Conservation (phyloP, 2,888 invertebrate genomes). For the Hipparchia sbordonii region DNA sequence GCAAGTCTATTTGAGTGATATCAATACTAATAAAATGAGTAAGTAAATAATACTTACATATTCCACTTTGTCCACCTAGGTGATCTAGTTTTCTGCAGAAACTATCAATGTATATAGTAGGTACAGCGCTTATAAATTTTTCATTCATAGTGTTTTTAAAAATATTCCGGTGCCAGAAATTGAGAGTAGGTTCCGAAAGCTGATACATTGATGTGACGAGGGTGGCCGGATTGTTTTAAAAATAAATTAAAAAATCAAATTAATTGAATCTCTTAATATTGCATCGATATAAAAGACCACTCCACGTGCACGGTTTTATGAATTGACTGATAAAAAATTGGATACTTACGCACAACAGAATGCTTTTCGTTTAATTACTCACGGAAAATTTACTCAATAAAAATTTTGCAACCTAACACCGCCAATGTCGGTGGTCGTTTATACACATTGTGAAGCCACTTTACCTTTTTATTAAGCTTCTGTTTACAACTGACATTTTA, state of each 20-base stretch:
- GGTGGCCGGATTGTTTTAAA: conserved; percentile 5
- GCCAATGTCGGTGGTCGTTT: conserved; percentile 20
- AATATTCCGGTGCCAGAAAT: not conserved
- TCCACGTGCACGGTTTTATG: conserved; percentile 43
- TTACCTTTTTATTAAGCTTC: not conserved
- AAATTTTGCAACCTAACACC: conserved; percentile 39
- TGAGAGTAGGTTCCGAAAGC: conserved; percentile 10
- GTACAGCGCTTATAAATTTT: not conserved
- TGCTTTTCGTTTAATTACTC: conserved; percentile 62
- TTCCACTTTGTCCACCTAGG: too few species aligned
- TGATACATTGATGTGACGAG: conserved; percentile 5
- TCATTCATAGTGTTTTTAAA: conserved; percentile 9
- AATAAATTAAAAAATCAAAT: conserved; percentile 15
- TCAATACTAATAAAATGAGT: too few species aligned
- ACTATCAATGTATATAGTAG: too few species aligned
- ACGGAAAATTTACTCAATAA: conserved; percentile 39
- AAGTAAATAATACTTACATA: too few species aligned
- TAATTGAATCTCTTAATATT: conserved; percentile 22
- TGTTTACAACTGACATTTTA: not conserved
- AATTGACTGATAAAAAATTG: conserved; percentile 55
- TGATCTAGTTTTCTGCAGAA: too few species aligned
- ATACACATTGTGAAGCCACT: conserved; percentile 5
- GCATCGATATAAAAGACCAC: conserved; percentile 28
- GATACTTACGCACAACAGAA: conserved; percentile 49
- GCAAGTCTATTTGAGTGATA: too few species aligned